Conservation (phyloP, 2,113 vertebrate genomes). For the Halcyon malimbica region DNA sequence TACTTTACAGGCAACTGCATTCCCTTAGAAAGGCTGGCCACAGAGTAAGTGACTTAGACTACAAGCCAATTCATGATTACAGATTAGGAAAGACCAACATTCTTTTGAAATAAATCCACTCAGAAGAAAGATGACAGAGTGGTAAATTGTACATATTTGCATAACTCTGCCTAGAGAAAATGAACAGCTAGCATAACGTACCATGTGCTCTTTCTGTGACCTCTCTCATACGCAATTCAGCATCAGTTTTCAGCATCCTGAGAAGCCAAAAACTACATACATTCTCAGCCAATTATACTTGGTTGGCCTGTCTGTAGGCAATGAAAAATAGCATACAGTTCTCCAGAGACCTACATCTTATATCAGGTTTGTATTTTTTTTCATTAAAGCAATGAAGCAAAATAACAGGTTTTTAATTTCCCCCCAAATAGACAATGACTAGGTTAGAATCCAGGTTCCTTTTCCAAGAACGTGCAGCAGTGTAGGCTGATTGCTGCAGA, state of each 20-base stretch:
- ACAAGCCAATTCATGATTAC: not conserved
- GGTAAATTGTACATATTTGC: not conserved
- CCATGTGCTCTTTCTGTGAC: not conserved
- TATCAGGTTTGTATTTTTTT: not conserved
- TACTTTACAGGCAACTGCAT: not conserved
- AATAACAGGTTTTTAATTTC: not conserved
- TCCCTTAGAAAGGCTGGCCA: not conserved
- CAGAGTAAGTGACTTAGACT: not conserved
- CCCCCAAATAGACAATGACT: not conserved
- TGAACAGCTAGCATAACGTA: not conserved
- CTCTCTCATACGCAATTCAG: not conserved
- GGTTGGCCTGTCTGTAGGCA: not conserved
- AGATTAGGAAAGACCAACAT: not conserved
- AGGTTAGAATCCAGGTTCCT: not conserved
- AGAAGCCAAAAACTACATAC: not conserved
- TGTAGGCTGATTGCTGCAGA: not conserved
- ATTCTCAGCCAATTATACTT: not conserved
- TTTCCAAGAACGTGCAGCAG: not conserved
- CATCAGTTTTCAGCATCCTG: not conserved
- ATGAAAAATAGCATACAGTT: not conserved
- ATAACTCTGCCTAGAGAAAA: constrained; percentile 19
- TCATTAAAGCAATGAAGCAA: not conserved
- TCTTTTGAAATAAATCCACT: not conserved
- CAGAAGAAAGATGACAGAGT: not conserved
- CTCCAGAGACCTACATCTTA: constrained; percentile 20